Percentiles rank a stretch among this genome's conserved stretches.
Evolutionary conservation across 2,113 vertebrate species (phyloP).

Genomic region (Peromyscus leucopus): DNA sequence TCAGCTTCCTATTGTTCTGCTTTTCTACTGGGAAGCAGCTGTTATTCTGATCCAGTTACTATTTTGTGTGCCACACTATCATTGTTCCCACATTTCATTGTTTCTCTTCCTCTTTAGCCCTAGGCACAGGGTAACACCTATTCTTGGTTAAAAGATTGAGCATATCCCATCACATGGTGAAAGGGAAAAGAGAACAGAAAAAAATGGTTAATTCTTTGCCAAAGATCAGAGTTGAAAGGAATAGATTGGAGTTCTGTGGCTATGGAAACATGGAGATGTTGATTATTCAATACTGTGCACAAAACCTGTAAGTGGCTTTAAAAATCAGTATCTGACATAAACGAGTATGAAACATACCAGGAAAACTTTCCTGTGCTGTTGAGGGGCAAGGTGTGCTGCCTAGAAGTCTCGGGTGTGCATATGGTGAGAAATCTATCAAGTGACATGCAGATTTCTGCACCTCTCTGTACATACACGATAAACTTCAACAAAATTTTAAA

Average conservation of each 20-base stretch:
- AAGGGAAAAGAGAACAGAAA: background rate
- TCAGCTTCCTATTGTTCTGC: background rate
- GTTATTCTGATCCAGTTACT: background rate
- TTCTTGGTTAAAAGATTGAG: slow-evolving; percentile 39
- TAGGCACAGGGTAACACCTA: background rate
- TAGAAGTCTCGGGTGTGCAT: background rate
- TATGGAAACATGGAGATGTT: background rate
- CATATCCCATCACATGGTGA: slow-evolving; percentile 1
- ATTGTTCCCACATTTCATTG: slow-evolving; percentile 21
- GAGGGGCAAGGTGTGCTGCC: background rate
- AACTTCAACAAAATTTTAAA: slow-evolving; percentile 20
- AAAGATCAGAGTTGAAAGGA: slow-evolving; percentile 34
- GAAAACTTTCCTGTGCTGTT: background rate
- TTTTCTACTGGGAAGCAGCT: background rate
- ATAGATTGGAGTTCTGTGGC: background rate
- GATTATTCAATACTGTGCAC: background rate
- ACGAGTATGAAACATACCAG: background rate
- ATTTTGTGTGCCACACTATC: background rate
- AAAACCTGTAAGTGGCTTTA: background rate
- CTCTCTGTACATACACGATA: background rate
- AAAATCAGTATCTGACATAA: slow-evolving; percentile 15
- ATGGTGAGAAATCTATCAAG: slow-evolving; percentile 26
- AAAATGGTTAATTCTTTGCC: background rate
- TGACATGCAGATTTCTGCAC: background rate
- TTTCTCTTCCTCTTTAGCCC: background rate